Conservation (phyloP, 2,113 vertebrate genomes). For the Eudyptes chrysolophus region DNA sequence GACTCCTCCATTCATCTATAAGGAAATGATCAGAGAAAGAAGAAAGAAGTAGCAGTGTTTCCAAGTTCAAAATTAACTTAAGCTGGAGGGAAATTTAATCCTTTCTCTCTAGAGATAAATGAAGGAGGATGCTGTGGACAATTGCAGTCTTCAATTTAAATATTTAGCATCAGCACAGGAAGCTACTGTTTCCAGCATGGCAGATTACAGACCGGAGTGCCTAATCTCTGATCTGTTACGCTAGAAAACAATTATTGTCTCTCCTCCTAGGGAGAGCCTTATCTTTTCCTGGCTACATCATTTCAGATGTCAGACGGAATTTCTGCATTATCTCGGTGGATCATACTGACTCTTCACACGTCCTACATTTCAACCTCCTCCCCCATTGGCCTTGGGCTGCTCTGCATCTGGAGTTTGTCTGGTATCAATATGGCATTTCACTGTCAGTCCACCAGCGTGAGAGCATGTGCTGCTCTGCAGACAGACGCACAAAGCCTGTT, state of each 20-base stretch:
- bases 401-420: slow-evolving; percentile 2
- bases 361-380: slow-evolving; percentile 9
- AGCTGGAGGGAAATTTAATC: slow-evolving; percentile 20
- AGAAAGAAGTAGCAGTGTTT: background rate
- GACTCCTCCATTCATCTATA: background rate
- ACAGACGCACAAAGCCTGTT: background rate
- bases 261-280: slow-evolving; percentile 55
- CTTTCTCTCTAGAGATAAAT: background rate
- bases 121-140: background rate
- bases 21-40: slow-evolving; percentile 13
- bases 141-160: slow-evolving; percentile 46
- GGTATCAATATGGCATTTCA: background rate
- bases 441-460: background rate
- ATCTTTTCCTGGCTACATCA: slow-evolving; percentile 50
- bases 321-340: slow-evolving; percentile 59
- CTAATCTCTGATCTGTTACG: slow-evolving; percentile 69
- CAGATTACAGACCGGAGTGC: slow-evolving; percentile 22
- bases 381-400: background rate
- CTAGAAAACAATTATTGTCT: slow-evolving; percentile 74
- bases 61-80: slow-evolving; percentile 52
- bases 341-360: slow-evolving; percentile 36
- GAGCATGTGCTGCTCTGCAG: background rate
- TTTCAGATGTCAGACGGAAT: slow-evolving; percentile 62
- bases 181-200: slow-evolving; percentile 60
- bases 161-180: slow-evolving; percentile 40